Conservation (phyloP, 2,797 vertebrate genomes). For the Pempheris klunzingeri region DNA sequence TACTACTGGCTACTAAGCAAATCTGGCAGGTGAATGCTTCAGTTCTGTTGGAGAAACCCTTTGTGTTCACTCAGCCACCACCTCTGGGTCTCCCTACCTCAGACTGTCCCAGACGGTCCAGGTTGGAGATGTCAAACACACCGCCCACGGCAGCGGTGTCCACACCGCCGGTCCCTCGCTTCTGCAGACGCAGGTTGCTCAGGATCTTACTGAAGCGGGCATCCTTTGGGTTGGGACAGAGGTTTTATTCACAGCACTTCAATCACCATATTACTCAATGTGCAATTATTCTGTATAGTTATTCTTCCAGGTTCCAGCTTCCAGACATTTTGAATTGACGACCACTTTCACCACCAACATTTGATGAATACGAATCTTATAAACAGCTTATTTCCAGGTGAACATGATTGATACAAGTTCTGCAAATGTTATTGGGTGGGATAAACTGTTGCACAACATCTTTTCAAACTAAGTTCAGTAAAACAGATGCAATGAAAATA, state of each 20-base stretch:
- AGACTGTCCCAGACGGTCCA: constrained; percentile 96
- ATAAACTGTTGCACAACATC: background rate
- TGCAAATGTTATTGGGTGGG: background rate
- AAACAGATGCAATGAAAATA: background rate
- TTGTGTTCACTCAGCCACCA: background rate
- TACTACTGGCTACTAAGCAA: background rate
- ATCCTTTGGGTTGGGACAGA: constrained; percentile 80
- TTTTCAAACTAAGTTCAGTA: background rate
- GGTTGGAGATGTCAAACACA: constrained; percentile 95
- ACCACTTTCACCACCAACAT: background rate
- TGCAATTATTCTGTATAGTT: no score
- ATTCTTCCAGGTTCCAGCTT: background rate
- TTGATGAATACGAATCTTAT: background rate
- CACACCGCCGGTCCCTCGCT: constrained; percentile 96
- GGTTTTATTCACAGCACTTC: constrained; percentile 1
- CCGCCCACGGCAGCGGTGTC: constrained; percentile 93
- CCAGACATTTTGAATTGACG: background rate
- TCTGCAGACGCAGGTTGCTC: constrained; percentile 95
- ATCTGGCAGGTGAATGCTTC: background rate
- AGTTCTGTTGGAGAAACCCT: background rate
- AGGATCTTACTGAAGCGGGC: constrained; percentile 93
- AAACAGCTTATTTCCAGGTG: background rate
- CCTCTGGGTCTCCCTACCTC: constrained; percentile 85
- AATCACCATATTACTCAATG: background rate
- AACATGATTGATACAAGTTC: background rate